A percentile compares a stretch with the other conserved stretches of the same genome.
Conservation (phyloP, 2,888 invertebrate species). For the Melanargia galathea region DNA sequence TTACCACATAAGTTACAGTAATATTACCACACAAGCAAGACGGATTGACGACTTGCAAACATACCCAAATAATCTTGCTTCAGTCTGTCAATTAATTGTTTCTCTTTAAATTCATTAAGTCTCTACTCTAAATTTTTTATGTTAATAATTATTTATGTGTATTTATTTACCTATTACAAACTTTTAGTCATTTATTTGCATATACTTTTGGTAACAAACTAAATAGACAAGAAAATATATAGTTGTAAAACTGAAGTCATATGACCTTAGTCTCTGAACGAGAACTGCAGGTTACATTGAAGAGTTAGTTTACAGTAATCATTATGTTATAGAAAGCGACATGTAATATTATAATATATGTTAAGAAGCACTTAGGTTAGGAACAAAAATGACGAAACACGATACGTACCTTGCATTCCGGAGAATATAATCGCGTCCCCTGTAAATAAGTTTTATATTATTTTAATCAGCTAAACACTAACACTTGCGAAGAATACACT, state of each 20-base stretch:
- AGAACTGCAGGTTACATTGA: neutral
- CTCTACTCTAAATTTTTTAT: no score
- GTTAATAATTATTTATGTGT: no score
- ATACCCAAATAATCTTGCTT: no score
- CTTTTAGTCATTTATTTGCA: no score
- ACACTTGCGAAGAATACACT: constrained; percentile 9
- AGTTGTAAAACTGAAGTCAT: neutral
- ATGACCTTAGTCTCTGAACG: neutral
- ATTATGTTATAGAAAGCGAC: neutral
- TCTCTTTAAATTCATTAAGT: no score
- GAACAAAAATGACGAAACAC: neutral
- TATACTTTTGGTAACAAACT: no score
- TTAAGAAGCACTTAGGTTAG: neutral
- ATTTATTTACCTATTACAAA: no score
- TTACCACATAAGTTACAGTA: no score
- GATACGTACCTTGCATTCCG: constrained; percentile 82
- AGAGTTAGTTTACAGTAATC: neutral
- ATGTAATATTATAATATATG: neutral
- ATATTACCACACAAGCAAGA: no score
- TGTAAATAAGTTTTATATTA: constrained; percentile 67
- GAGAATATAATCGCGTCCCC: constrained; percentile 84
- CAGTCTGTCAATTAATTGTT: no score
- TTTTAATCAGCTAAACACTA: constrained; percentile 28
- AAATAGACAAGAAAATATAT: no score
- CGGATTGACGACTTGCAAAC: no score